phyloP scores from a whole-genome alignment of 2,888 invertebrate species.

The Drosophila testacea region DNA sequence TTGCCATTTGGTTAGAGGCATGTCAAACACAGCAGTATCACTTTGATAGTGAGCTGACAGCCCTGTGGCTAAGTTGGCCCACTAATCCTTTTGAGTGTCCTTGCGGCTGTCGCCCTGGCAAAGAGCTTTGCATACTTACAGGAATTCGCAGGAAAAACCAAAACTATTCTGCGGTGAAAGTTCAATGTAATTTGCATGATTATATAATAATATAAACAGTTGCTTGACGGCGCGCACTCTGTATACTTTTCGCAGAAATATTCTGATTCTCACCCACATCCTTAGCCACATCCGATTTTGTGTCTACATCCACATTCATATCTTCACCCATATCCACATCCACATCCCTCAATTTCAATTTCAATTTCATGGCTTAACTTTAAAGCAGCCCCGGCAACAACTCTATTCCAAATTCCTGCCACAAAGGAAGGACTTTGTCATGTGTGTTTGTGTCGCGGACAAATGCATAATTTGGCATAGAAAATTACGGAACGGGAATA shows the following conservation, averaged over 20 bases:
- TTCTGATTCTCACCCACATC: not conserved
- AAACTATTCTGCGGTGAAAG: slow-evolving; percentile 44
- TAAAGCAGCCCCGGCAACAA: slow-evolving; percentile 22
- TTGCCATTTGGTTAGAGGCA: slow-evolving; percentile 26
- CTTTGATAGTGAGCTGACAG: slow-evolving; percentile 54
- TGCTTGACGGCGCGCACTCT: slow-evolving; percentile 5
- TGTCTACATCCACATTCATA: not conserved
- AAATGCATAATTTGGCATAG: slow-evolving; percentile 71
- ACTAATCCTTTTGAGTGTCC: slow-evolving; percentile 42
- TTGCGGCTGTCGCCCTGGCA: slow-evolving; percentile 1
- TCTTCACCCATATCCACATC: slow-evolving; percentile 1
- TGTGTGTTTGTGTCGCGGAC: slow-evolving; percentile 36
- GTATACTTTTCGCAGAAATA: slow-evolving; percentile 1
- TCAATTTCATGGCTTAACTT: slow-evolving; percentile 29
- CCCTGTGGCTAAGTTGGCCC: slow-evolving; percentile 16
- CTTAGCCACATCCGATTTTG: not conserved
- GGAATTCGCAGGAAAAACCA: slow-evolving; percentile 9
- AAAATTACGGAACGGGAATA: slow-evolving; percentile 49
- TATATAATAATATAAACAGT: slow-evolving; percentile 21
- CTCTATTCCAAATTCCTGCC: slow-evolving; percentile 12
- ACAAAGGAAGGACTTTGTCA: slow-evolving; percentile 28
- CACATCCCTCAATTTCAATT: slow-evolving; percentile 13
- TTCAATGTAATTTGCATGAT: slow-evolving; percentile 37
- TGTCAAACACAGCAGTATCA: slow-evolving; percentile 42
- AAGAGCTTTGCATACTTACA: slow-evolving; percentile 1